These are phyloP conservation scores for Caenorhabditis inopinata DNA, from an alignment of 1,140 invertebrate species.

Conservation along the genomic window DNA sequence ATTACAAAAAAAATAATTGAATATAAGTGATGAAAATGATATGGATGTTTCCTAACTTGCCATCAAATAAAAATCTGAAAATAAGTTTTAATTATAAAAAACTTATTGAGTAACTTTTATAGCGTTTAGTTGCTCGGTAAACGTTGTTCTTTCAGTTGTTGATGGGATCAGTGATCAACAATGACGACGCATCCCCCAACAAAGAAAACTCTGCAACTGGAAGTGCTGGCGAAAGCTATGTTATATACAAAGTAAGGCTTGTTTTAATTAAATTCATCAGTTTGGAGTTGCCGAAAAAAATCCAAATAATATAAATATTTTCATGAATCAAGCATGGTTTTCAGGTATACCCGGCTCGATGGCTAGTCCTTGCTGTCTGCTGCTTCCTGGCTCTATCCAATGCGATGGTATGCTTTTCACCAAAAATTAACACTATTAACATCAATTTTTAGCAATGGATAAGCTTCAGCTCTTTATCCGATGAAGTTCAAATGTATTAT, in stretches of 20 bases:
- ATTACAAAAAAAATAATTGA: not conserved
- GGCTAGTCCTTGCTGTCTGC: slow-evolving; percentile 56
- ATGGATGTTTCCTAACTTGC: too few relatives aligned
- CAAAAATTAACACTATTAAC: not conserved
- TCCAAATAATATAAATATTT: too few relatives aligned
- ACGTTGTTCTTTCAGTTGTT: slow-evolving; percentile 13
- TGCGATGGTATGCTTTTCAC: slow-evolving; percentile 55
- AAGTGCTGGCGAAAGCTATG: not conserved
- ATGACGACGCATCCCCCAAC: not conserved
- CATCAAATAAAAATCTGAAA: too few relatives aligned
- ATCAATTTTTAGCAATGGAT: slow-evolving; percentile 59
- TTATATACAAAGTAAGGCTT: not conserved
- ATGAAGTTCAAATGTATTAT: slow-evolving; percentile 56
- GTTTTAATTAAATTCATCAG: not conserved
- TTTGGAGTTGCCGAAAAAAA: too few relatives aligned
- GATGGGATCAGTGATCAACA: slow-evolving; percentile 25
- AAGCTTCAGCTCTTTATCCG: slow-evolving; percentile 58
- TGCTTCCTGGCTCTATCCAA: slow-evolving; percentile 64
- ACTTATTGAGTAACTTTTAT: too few relatives aligned
- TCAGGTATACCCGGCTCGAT: slow-evolving; percentile 48
- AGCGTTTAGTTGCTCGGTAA: too few relatives aligned
- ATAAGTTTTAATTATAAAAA: too few relatives aligned
- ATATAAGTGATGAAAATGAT: not conserved
- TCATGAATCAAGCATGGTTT: not conserved
- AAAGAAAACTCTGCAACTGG: not conserved